Percentiles rank a stretch among this genome's conserved stretches.
Conservation (phyloP, 2,888 invertebrate genomes). For the Cosmopolites sordidus region DNA sequence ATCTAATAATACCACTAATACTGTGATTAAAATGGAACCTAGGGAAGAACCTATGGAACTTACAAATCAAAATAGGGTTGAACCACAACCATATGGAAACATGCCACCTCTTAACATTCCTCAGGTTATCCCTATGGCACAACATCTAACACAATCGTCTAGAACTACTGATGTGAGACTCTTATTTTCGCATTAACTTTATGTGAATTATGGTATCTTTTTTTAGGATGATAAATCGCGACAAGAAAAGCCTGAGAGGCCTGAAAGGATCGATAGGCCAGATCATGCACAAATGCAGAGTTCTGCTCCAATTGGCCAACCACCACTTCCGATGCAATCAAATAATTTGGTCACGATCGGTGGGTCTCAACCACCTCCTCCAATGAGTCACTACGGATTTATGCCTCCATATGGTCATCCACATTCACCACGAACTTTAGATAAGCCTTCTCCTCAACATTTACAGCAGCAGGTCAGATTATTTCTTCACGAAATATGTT, state of each 20-base stretch:
- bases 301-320: constrained; percentile 48
- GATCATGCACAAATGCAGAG: constrained; percentile 20
- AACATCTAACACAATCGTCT: constrained; percentile 33
- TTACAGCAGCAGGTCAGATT: constrained; percentile 11
- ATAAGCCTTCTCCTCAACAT: constrained; percentile 30
- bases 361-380: constrained; percentile 43
- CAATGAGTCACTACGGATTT: constrained; percentile 60
- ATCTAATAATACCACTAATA: neutral
- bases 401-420: constrained; percentile 45
- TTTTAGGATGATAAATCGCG: constrained; percentile 38
- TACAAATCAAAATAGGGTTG: constrained; percentile 38
- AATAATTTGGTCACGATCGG: constrained; percentile 59
- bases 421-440: constrained; percentile 38
- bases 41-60: constrained; percentile 48
- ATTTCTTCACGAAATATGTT: no score
- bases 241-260: constrained; percentile 39
- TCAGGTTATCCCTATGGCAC: constrained; percentile 40
- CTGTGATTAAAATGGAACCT: constrained; percentile 46
- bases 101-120: constrained; percentile 45
- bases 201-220: no score
- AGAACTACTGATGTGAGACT: constrained; percentile 14
- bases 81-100: constrained; percentile 23
- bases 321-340: constrained; percentile 56
- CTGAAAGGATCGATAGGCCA: constrained; percentile 37
- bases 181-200: no score